Conservation (phyloP, 2,888 invertebrate species). For the Galerucella pusilla region DNA sequence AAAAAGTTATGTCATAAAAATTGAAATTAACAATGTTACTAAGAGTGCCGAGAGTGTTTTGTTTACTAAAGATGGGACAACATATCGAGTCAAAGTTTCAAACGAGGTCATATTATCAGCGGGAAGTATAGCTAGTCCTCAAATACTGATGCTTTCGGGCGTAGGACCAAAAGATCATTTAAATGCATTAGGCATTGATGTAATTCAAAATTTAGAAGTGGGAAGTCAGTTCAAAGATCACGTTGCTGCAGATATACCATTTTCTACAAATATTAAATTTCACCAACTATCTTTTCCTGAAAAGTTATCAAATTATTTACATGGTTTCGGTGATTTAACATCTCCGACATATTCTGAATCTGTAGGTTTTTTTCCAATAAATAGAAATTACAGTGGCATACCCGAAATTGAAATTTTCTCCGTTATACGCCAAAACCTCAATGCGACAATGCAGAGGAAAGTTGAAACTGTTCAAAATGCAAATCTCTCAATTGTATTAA, state of each 20-base stretch:
- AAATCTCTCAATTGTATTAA: conserved; percentile 37
- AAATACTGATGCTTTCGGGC: conserved; percentile 85
- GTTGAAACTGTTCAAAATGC: conserved; percentile 47
- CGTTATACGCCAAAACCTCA: background rate
- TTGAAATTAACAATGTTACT: conserved; percentile 70
- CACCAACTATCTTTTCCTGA: conserved; percentile 49
- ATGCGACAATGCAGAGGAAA: background rate
- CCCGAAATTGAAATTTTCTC: conserved; percentile 22
- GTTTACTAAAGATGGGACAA: conserved; percentile 67
- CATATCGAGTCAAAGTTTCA: conserved; percentile 68
- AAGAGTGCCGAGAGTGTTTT: conserved; percentile 73
- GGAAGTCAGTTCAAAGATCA: conserved; percentile 84
- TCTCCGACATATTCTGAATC: background rate
- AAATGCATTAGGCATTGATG: conserved; percentile 68
- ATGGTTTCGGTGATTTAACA: conserved; percentile 38
- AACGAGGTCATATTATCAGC: conserved; percentile 84
- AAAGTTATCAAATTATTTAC: conserved; percentile 67
- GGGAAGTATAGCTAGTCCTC: conserved; percentile 84
- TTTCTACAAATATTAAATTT: conserved; percentile 72
- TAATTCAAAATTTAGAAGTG: conserved; percentile 75
- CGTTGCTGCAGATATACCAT: conserved; percentile 75
- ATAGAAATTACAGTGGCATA: background rate
- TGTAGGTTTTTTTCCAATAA: conserved; percentile 22
- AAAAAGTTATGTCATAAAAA: conserved; percentile 72
- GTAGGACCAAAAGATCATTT: conserved; percentile 75